Percentiles rank a stretch among this genome's conserved stretches.
Evolutionary conservation across 2,113 vertebrate species (phyloP).

Genomic region (Megaptera novaeangliae): DNA sequence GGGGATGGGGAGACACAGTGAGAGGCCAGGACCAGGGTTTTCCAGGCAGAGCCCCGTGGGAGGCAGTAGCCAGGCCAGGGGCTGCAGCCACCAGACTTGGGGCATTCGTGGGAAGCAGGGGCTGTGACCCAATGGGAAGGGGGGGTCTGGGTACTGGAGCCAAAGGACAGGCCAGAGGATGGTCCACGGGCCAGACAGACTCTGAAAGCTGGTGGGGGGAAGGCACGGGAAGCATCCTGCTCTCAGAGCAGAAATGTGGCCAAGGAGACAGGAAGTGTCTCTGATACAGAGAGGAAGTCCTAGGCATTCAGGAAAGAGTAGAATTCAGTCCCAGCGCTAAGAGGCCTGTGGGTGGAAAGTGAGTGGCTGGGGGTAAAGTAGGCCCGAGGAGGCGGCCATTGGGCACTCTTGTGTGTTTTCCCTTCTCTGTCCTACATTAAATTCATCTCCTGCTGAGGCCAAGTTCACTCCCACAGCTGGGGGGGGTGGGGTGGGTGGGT

Average conservation of each 20-base stretch:
- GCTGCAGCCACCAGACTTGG: fast-evolving
- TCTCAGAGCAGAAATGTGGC: neutral
- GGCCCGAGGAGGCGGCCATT: neutral
- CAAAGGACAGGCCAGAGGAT: no score
- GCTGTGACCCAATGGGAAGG: neutral
- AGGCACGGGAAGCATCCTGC: fast-evolving
- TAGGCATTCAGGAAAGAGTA: neutral
- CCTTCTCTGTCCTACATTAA: neutral
- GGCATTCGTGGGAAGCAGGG: neutral
- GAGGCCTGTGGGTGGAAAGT: neutral
- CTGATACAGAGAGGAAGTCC: neutral
- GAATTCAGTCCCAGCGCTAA: neutral
- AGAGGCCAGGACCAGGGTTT: neutral
- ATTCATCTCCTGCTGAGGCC: neutral
- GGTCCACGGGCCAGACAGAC: neutral
- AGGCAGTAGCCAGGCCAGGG: neutral
- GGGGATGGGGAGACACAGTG: neutral
- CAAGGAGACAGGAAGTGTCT: neutral
- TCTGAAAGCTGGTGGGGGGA: neutral
- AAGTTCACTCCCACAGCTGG: neutral
- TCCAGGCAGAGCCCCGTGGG: neutral
- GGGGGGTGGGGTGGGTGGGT: neutral
- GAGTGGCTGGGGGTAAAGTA: neutral
- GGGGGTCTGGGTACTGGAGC: neutral
- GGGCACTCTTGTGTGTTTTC: neutral